These are phyloP conservation scores for Lepidonotus clava DNA, from an alignment of 2,888 invertebrate species.

Conservation along the genomic window DNA sequence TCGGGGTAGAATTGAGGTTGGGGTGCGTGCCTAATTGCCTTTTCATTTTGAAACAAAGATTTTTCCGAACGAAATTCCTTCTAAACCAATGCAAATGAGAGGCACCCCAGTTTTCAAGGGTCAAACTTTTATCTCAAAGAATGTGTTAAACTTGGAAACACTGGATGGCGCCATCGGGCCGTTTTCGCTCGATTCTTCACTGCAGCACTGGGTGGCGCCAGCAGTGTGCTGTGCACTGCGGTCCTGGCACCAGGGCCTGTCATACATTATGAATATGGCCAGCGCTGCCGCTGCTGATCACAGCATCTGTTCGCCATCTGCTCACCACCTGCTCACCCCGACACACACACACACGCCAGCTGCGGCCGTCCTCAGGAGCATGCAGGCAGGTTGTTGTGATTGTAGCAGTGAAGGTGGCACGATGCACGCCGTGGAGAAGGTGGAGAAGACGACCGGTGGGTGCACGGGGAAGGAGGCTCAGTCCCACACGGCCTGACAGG, in stretches of 20 bases:
- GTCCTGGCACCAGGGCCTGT: not conserved
- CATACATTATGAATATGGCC: slow-evolving; percentile 36
- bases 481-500: slow-evolving; percentile 19
- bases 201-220: not conserved
- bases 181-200: too few species aligned
- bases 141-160: too few species aligned
- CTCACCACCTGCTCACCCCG: not conserved
- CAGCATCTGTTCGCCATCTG: too few species aligned
- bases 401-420: not conserved
- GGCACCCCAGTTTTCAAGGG: too few species aligned
- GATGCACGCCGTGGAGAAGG: too few species aligned
- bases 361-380: not conserved
- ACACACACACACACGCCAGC: not conserved
- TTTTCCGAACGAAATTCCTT: too few species aligned
- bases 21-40: too few species aligned
- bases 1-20: too few species aligned
- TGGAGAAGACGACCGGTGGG: not conserved
- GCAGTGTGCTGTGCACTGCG: not conserved
- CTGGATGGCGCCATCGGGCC: too few species aligned
- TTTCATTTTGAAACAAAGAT: too few species aligned
- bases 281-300: not conserved
- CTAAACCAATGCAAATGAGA: too few species aligned
- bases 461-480: not conserved
- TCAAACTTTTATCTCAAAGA: too few species aligned
- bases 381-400: not conserved